phyloP scores from a whole-genome alignment of 2,888 invertebrate genomes.

The Serripes groenlandicus region DNA sequence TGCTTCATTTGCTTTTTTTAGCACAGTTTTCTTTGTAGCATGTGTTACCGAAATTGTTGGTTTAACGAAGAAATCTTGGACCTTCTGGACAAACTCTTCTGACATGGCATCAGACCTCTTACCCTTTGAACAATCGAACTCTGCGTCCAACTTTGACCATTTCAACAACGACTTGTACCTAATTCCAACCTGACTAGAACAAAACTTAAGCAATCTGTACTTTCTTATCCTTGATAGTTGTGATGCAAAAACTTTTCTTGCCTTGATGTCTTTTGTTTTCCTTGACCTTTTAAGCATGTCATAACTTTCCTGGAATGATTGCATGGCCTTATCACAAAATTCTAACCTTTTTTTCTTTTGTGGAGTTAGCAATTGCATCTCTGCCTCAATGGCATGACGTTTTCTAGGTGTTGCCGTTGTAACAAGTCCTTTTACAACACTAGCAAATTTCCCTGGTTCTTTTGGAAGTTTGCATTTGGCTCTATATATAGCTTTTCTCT shows the following conservation, averaged over 20 bases:
- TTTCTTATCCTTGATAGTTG: slow-evolving; percentile 18
- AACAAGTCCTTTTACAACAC: slow-evolving; percentile 31
- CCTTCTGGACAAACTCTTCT: slow-evolving; percentile 13
- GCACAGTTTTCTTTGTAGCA: slow-evolving; percentile 18
- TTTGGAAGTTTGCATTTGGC: slow-evolving; percentile 39
- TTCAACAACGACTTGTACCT: slow-evolving; percentile 17
- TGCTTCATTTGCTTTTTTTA: slow-evolving; percentile 18
- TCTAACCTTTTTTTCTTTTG: slow-evolving; percentile 11
- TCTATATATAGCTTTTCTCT: slow-evolving; percentile 39
- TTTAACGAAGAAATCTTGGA: slow-evolving; percentile 22
- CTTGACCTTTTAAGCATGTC: slow-evolving; percentile 2
- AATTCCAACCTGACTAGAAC: slow-evolving; percentile 12
- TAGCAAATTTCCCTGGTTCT: slow-evolving; percentile 38
- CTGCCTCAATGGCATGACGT: no score
- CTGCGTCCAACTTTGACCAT: slow-evolving; percentile 20
- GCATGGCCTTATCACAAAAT: neutral
- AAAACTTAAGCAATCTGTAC: slow-evolving; percentile 9
- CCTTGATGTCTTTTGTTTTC: slow-evolving; percentile 8
- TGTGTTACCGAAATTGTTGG: slow-evolving; percentile 25
- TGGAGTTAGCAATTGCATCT: slow-evolving; percentile 2
- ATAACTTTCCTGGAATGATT: slow-evolving; percentile 11
- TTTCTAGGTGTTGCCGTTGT: slow-evolving; percentile 30
- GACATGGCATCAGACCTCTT: slow-evolving; percentile 26
- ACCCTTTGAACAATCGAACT: neutral
- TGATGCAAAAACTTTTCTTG: slow-evolving; percentile 16